phyloP scores from a whole-genome alignment of 2,113 vertebrate species.

The Pomatostomus ruficeps region DNA sequence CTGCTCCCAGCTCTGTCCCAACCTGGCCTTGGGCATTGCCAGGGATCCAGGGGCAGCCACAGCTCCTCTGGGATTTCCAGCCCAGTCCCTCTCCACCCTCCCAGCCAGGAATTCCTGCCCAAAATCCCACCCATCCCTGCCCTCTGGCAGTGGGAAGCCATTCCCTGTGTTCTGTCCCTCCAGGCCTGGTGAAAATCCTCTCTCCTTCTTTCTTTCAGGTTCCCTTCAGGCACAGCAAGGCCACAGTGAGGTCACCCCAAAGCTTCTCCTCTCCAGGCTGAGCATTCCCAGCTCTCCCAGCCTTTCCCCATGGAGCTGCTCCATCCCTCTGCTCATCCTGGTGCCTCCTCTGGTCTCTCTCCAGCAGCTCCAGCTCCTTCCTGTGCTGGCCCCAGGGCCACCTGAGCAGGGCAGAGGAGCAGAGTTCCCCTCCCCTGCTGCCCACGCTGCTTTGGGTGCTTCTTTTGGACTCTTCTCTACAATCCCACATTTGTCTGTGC shows the following conservation, averaged over 20 bases:
- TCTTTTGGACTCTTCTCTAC: neutral
- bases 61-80: neutral
- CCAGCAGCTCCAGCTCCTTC: neutral
- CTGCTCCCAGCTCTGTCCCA: neutral
- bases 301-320: neutral
- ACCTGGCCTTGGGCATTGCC: neutral
- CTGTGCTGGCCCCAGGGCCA: neutral
- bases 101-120: fast-evolving
- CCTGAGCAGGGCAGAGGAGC: neutral
- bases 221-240: neutral
- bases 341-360: neutral
- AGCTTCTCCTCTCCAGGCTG: neutral
- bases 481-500: neutral
- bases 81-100: no score
- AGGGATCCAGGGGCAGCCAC: neutral
- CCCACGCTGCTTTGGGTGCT: neutral
- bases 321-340: neutral
- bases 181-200: no score
- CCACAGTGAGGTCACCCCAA: neutral
- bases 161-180: neutral
- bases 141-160: neutral
- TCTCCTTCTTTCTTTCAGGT: neutral
- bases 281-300: neutral
- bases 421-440: neutral
- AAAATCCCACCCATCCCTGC: neutral